Conservation (phyloP, 30 jellyfish, hydroid and myxozoan genomes). For the Euphysa ruthae region DNA sequence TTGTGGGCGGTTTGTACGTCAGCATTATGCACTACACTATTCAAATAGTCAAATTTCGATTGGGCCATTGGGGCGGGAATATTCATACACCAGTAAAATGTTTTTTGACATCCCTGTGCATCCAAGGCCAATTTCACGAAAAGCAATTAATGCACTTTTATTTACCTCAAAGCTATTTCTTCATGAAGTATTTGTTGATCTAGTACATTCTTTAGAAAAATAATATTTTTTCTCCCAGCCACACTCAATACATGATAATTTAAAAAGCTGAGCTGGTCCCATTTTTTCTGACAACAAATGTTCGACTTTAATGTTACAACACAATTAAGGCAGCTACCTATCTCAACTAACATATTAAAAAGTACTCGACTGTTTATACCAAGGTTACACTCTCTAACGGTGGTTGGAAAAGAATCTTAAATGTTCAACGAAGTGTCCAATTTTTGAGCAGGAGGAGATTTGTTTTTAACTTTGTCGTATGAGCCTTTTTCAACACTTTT, state of each 20-base stretch:
- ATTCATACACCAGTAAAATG: conserved; percentile 36
- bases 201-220: conserved; percentile 9
- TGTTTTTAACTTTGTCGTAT: no score
- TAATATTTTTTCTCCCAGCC: not conserved
- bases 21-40: conserved; percentile 20
- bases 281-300: not conserved
- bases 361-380: no score
- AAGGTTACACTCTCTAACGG: no score
- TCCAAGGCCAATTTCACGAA: conserved; percentile 54
- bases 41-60: conserved; percentile 4
- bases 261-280: conserved; percentile 5
- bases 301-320: no score
- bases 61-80: conserved; percentile 53
- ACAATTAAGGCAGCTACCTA: no score
- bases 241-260: not conserved
- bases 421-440: no score
- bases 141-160: conserved; percentile 25
- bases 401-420: no score
- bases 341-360: no score
- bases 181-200: not conserved
- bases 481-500: no score
- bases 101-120: conserved; percentile 26
- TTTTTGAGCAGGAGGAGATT: no score
- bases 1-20: conserved; percentile 29
- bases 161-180: conserved; percentile 6